phyloP scores from a whole-genome alignment of 2,888 invertebrate species.

The Eilema sororculum region DNA sequence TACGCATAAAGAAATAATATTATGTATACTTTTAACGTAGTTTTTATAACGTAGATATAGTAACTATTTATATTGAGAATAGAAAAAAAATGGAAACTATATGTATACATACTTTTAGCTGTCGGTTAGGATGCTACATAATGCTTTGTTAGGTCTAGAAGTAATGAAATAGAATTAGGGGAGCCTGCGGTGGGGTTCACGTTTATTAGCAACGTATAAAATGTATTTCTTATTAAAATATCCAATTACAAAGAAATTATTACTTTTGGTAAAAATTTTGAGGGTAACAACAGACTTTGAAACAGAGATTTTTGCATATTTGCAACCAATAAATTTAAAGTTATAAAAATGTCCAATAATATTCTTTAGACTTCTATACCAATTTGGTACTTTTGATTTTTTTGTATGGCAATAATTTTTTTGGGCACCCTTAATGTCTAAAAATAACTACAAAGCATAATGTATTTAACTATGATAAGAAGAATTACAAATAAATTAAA shows the following conservation, averaged over 20 bases:
- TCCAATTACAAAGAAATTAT: neutral
- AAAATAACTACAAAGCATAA: slow-evolving; percentile 78
- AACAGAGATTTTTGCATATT: neutral
- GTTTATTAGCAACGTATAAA: neutral
- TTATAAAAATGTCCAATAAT: neutral
- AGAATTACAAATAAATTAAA: slow-evolving; percentile 49
- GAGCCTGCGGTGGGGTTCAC: slow-evolving; percentile 48
- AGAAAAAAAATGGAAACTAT: slow-evolving; percentile 59
- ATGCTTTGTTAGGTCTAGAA: slow-evolving; percentile 75
- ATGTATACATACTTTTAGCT: slow-evolving; percentile 72
- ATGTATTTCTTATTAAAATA: neutral
- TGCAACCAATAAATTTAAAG: neutral
- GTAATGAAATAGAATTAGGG: slow-evolving; percentile 40
- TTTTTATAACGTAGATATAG: slow-evolving; percentile 82
- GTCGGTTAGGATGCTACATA: slow-evolving; percentile 76
- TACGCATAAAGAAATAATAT: slow-evolving; percentile 81
- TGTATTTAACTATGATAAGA: slow-evolving; percentile 64
- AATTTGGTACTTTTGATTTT: neutral
- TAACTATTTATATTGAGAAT: slow-evolving; percentile 79
- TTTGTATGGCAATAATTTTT: neutral
- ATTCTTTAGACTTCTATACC: neutral
- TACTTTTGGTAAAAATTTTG: neutral
- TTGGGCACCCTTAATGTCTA: slow-evolving; percentile 11
- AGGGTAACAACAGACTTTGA: neutral
- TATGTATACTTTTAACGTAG: slow-evolving; percentile 83